phyloP scores from a whole-genome alignment of 2,797 vertebrate species.

The Harpagifer antarcticus region DNA sequence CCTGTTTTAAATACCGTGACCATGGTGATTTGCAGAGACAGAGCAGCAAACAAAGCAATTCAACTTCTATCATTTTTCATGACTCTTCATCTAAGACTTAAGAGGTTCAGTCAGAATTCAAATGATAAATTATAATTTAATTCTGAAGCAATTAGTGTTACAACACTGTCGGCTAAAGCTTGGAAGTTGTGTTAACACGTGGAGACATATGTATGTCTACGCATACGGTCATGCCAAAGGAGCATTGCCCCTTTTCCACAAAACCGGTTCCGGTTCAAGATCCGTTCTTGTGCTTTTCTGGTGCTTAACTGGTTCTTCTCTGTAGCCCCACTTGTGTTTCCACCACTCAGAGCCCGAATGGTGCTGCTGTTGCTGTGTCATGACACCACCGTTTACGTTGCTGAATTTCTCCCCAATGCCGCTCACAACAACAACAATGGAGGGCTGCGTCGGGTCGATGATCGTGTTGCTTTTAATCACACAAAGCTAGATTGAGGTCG shows the following conservation, averaged over 20 bases:
- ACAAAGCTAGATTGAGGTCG: no score
- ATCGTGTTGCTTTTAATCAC: no score
- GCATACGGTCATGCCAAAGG: neutral
- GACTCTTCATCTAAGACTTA: conserved; percentile 16
- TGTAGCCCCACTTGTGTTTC: no score
- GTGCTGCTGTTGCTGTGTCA: no score
- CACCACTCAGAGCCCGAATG: no score
- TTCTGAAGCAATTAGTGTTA: neutral
- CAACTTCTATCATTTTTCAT: conserved; percentile 16
- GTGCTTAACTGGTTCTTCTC: no score
- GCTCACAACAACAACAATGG: no score
- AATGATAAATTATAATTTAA: neutral
- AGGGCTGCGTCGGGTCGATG: no score
- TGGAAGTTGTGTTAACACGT: neutral
- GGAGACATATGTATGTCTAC: neutral
- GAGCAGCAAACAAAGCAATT: conserved; percentile 36
- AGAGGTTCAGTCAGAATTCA: conserved; percentile 3
- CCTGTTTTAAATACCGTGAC: conserved; percentile 27
- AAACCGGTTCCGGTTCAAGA: no score
- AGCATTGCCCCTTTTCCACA: neutral
- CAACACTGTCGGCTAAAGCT: neutral
- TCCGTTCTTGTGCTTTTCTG: no score
- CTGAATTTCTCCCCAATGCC: no score
- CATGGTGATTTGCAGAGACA: conserved; percentile 18
- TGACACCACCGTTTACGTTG: no score